Base-by-base conservation (phyloP, 35 echinoderm and acorn worm genomes). In the Anneissia japonica region DNA sequence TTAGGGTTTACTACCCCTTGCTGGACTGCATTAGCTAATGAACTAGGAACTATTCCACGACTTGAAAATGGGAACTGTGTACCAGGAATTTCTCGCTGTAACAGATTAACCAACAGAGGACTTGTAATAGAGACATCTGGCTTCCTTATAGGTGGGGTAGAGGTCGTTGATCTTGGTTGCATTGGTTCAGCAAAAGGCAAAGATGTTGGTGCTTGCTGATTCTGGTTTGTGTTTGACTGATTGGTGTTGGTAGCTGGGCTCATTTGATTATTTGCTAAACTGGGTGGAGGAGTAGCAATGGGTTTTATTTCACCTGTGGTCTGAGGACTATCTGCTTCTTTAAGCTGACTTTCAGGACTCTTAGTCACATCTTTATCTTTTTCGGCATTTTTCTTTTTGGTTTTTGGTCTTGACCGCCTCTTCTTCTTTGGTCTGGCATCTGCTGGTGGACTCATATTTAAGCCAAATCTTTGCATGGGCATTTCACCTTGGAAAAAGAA, bases 91-190 rank as follows among this genome's bases (percentile, higher is more conserved):
- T 99, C 96, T 81, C 90, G 94, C 56, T 99, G 96, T 23, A 99
- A 83, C 17, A 99, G 87, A 85, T 94, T 92, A 0, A 99, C 96
- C 72, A 99, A 64, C 36, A 99, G 80, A 26, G 96, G 96, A 77
- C 96, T 99, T 37, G 96, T 99, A 36, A 99, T 77, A 29, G 96
- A 85, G 29, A 92, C 96, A 84, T 91, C 91, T 19, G 86, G 82
- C 74, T 85, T 75, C 28, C 84, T 88, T 35, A 39, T 35, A 14
- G 46, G 30, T 37, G 39, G 86, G 21, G 7, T 64, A 11, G 51
- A 64, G 10, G 51, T 64, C 26, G 51, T 64, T 9, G 40, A 43
- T 6, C 10, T 64, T 16, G 51, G 51, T 64, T 64, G 51, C 1
- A 23, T 64, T 64, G 51, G 19, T 9, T 64, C 51, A 64, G 51